Evolutionary conservation across 1,140 invertebrate species (phyloP).

Genomic region (Hermetia illucens): DNA sequence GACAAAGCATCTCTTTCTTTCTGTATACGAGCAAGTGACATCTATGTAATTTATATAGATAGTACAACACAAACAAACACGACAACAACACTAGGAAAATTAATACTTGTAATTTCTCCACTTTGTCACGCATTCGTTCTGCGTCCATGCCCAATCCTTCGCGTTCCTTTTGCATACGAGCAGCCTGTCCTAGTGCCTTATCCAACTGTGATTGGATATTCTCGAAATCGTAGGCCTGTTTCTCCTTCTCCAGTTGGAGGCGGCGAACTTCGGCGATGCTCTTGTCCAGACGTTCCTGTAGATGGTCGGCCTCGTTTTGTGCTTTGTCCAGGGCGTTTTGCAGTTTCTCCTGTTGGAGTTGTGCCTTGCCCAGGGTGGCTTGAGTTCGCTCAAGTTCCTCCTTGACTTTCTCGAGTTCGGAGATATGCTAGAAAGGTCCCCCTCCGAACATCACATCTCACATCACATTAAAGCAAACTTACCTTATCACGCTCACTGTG

Average conservation of each 20-base stretch:
- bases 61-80: not conserved
- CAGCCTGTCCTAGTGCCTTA: conserved; percentile 71
- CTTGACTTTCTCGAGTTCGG: conserved; percentile 75
- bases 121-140: conserved; percentile 75
- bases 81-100: not conserved
- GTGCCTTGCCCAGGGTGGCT: conserved; percentile 74
- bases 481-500: conserved; percentile 75
- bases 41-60: conserved; percentile 31
- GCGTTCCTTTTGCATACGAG: conserved; percentile 75
- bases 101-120: conserved; percentile 73
- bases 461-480: conserved; percentile 11
- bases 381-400: conserved; percentile 82
- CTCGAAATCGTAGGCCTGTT: conserved; percentile 76
- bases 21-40: conserved; percentile 58
- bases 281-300: conserved; percentile 76
- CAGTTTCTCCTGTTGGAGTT: conserved; percentile 78
- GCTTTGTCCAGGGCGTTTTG: conserved; percentile 76
- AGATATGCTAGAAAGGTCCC: conserved; percentile 38
- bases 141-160: conserved; percentile 71
- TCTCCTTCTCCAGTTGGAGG: conserved; percentile 82
- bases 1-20: conserved; percentile 74
- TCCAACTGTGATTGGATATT: conserved; percentile 80
- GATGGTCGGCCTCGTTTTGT: conserved; percentile 79
- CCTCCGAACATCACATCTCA: not conserved
- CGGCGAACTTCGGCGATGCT: conserved; percentile 63